A percentile compares a stretch with the other conserved stretches of the same genome.
These are phyloP conservation scores for Drosophila subpulchrella DNA, from an alignment of 1,140 invertebrate species.

Conservation along the genomic window DNA sequence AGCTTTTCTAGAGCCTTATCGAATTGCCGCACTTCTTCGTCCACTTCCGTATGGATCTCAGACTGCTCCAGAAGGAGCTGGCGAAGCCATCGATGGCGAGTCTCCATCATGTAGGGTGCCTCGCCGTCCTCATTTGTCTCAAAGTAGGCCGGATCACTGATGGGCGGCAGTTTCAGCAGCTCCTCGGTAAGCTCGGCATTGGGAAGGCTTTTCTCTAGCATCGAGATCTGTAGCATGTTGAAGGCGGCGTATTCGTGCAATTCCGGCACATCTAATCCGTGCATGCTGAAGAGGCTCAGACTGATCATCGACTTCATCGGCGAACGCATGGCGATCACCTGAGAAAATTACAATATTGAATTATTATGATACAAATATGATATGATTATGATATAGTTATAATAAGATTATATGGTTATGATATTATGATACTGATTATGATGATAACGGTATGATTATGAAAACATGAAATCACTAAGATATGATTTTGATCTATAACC, in stretches of 20 bases:
- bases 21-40: conserved; percentile 87
- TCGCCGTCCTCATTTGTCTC: conserved; percentile 53
- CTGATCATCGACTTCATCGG: accelerated
- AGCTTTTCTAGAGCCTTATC: conserved; percentile 88
- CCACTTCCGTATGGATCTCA: conserved; percentile 87
- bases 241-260: conserved; percentile 48
- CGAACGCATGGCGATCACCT: neutral
- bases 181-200: neutral
- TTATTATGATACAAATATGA: too few species aligned
- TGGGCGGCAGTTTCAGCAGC: conserved; percentile 21
- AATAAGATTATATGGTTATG: too few species aligned
- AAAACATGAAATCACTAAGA: too few species aligned
- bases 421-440: too few species aligned
- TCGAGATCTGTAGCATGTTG: conserved; percentile 32
- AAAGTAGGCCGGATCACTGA: conserved; percentile 54
- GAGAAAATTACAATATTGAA: too few species aligned
- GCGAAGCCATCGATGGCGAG: conserved; percentile 66
- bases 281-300: conserved; percentile 12
- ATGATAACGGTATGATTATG: too few species aligned
- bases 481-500: neutral
- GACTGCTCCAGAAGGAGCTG: conserved; percentile 87
- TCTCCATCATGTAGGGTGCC: conserved; percentile 59
- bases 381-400: too few species aligned
- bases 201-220: conserved; percentile 18
- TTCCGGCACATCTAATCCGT: neutral